phyloP scores from a whole-genome alignment of 92 coral and sea anemone species.

The Palythoa heliodiscus region DNA sequence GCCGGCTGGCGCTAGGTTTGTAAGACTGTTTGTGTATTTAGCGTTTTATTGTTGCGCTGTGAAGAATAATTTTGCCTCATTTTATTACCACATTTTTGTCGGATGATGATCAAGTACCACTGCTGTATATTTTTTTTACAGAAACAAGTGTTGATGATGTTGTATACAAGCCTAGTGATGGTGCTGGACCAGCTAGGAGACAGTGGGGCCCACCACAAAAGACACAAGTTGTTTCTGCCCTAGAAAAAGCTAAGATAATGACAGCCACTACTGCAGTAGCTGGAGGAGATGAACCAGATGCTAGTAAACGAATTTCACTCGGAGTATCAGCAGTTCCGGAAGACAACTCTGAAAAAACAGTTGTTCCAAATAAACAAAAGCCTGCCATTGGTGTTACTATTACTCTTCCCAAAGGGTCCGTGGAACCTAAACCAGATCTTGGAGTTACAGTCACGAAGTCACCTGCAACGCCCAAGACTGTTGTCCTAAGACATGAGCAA shows the following conservation, averaged over 20 bases:
- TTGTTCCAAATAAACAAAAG: slow-evolving; percentile 41
- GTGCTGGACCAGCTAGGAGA: slow-evolving; percentile 60
- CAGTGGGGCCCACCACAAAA: slow-evolving; percentile 91
- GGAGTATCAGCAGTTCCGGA: slow-evolving; percentile 5
- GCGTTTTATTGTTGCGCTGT: no score
- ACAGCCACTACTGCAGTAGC: slow-evolving; percentile 76
- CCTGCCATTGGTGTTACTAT: slow-evolving; percentile 85
- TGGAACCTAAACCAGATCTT: slow-evolving; percentile 49
- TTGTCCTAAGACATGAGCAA: slow-evolving; percentile 49
- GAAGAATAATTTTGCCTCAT: neutral
- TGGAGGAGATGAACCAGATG: slow-evolving; percentile 64
- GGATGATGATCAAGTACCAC: neutral
- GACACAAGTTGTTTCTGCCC: slow-evolving; percentile 86
- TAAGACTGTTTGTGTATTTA: neutral
- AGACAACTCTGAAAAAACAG: slow-evolving; percentile 39
- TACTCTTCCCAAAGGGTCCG: slow-evolving; percentile 62
- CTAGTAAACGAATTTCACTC: slow-evolving; percentile 44
- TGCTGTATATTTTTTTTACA: slow-evolving; percentile 18
- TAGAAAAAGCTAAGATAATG: slow-evolving; percentile 83
- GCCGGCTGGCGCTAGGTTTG: neutral
- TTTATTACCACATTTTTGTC: neutral
- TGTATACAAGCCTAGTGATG: slow-evolving; percentile 77
- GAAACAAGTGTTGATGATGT: slow-evolving; percentile 88
- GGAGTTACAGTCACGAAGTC: slow-evolving; percentile 80
- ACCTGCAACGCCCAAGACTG: slow-evolving; percentile 70